These are phyloP conservation scores for Lepetodrilus schrolli DNA, from an alignment of 2,888 invertebrate species.

Conservation along the genomic window DNA sequence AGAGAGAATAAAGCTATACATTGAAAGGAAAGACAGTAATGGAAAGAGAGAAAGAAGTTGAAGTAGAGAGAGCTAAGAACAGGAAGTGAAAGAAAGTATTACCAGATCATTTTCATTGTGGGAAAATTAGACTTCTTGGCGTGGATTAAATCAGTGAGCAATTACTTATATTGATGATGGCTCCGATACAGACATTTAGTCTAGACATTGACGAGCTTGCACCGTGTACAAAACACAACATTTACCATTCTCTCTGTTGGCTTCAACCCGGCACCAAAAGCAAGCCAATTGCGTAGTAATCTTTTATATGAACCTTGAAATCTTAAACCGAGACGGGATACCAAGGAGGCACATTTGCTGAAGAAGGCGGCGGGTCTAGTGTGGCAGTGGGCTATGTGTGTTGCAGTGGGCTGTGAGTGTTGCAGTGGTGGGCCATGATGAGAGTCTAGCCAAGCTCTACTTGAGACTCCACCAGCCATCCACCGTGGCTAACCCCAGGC, in stretches of 20 bases:
- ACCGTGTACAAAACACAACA: slow-evolving; percentile 9
- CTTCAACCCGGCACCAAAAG: neutral
- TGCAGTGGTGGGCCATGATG: no score
- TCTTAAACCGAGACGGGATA: neutral
- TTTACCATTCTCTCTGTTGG: neutral
- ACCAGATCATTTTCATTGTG: slow-evolving; percentile 29
- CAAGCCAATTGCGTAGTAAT: slow-evolving; percentile 8
- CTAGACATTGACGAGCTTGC: slow-evolving; percentile 6
- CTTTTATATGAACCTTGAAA: slow-evolving; percentile 26
- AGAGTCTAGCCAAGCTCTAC: neutral
- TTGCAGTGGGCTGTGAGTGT: no score
- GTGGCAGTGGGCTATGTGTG: no score
- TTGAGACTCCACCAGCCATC: neutral
- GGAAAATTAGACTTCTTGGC: slow-evolving; percentile 16
- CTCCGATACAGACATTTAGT: slow-evolving; percentile 29
- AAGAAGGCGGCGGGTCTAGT: no score
- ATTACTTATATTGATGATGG: slow-evolving; percentile 39
- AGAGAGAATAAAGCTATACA: neutral
- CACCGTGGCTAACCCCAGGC: no score
- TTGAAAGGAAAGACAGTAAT: neutral
- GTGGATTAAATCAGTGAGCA: slow-evolving; percentile 35
- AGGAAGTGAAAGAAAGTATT: neutral
- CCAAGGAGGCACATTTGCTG: no score
- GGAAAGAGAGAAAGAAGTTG: neutral
- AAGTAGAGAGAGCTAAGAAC: neutral